Conservation (phyloP, 2,797 vertebrate species). For the Melanotaenia boesemani region DNA sequence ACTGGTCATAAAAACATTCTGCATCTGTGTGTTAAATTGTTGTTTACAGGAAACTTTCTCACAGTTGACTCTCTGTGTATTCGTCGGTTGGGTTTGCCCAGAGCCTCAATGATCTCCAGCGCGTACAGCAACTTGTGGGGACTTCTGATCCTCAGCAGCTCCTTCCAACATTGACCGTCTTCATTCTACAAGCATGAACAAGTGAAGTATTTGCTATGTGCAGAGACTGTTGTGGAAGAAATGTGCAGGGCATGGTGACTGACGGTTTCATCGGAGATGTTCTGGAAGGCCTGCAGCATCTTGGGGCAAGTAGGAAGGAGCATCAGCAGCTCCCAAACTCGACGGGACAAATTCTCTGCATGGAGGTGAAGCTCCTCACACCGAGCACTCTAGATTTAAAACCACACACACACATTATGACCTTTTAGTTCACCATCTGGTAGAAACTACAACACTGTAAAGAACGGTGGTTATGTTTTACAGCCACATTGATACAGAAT, state of each 20-base stretch:
- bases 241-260: constrained; percentile 19
- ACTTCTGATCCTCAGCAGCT: constrained; percentile 95
- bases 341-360: constrained; percentile 95
- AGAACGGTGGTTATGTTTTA: background rate
- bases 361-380: constrained; percentile 99
- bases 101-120: constrained; percentile 97
- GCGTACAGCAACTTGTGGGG: constrained; percentile 97
- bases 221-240: background rate
- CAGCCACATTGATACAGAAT: background rate
- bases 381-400: constrained; percentile 83
- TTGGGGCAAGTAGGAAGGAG: constrained; percentile 97
- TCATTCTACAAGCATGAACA: constrained; percentile 81
- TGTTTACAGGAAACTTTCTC: constrained; percentile 38
- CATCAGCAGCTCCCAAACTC: constrained; percentile 98
- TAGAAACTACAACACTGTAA: background rate
- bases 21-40: too few species aligned
- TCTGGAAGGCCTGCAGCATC: constrained; percentile 98
- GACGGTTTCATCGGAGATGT: constrained; percentile 95
- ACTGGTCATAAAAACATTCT: too few species aligned
- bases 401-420: background rate
- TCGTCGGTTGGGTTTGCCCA: constrained; percentile 96
- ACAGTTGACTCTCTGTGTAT: constrained; percentile 97
- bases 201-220: background rate
- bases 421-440: background rate
- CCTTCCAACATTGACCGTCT: constrained; percentile 96